Evolutionary conservation across 2,888 invertebrate genomes (phyloP), one percentile per base, ranked within the genome.

Genomic region (Pachliopta kotzebuea): DNA sequence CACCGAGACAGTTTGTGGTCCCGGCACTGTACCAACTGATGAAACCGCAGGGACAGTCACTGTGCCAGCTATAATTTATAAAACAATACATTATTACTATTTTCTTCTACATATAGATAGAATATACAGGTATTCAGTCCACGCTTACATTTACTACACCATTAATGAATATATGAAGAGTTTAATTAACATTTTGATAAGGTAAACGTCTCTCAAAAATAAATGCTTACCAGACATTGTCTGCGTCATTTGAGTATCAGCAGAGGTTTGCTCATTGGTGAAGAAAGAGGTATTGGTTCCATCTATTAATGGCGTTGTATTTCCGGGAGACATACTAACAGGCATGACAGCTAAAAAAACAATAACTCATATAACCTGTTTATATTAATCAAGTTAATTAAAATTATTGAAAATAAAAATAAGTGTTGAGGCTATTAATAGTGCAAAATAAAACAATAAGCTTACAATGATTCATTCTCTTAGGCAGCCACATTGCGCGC

Each of bases 401-500:
- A 52, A 52, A 45, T n/a, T 45, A 45, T 45, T 45, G 45, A 45
- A 52, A 23, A 11, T 50, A 45, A 62, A 60, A 64, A 62, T 58
- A 62, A 60, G 20, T 45, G 29, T 63, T 18, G 57, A 59, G 54
- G 61, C 65, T 54, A 57, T 56, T 56, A 68, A 60, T 56, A 17
- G 70, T 76, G 72, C 73, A 74, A 72, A 71, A 71, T 67, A 73
- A 72, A 72, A 69, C 79, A 78, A 65, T 80, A 91, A 91, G 92
- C 94, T 94, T 94, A 94, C 94, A 91, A 93, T 94, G 93, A 78
- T 93, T 93, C 90, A 94, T 93, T 90, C 93, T 85, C 83, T 94
- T 93, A 70, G 94, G 94, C 83, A 94, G 90, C 94, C 94, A 94
- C 87, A 93, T 93, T 68, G 92, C 86, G 70, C 94, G 85, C 62